Base-by-base conservation (phyloP, 2,888 invertebrate genomes). In the Siphonodentalium dalli region DNA sequence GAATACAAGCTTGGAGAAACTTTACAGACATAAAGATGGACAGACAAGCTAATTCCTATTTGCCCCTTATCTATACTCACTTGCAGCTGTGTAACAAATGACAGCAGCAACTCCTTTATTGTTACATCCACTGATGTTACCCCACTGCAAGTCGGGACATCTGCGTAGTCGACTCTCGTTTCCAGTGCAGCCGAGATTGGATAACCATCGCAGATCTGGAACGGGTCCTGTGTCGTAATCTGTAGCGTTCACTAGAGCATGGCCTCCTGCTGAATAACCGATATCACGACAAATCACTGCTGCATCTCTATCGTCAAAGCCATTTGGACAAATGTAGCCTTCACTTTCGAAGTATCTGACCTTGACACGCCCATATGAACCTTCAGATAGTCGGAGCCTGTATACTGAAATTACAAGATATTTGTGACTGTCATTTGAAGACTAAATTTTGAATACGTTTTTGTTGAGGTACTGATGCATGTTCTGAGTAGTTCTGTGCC, bases 281-380 rank as follows among this genome's bases (percentile, higher is more conserved):
- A 62, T 42, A 43, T 71, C 68, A 38, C 44, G 56, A 52, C 73
- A 73, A 6, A 66, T 49, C 1, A 71, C 65, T 5, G 34, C 54
- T 6, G 71, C 71, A 29, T 69, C 73, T 0, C 42, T 43, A 20
- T 65, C 58, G 31, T 63, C 63, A 42, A 69, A 72, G 11, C 61
- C 59, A 29, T 67, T 58, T 7, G 60, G 48, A 49, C 74, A 74
- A 13, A 74, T 54, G 35, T 54, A 61, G 3, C 72, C 72, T 5
- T 62, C 48, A n/a, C 65, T 62, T 15, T 43, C 54, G 38, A 64
- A 63, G 43, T 67, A 54, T 0, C 50, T 53, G 6, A 72, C 41
- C 20, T 42, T 35, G 2, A 72, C 65, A 21, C 53, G 61, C 5
- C 74, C 74, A 33, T 34, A 44, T 31, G 59, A 31, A 1, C 46